Conservation (phyloP, 1,140 invertebrate species). For the Hyposmocoma kahamanoa region DNA sequence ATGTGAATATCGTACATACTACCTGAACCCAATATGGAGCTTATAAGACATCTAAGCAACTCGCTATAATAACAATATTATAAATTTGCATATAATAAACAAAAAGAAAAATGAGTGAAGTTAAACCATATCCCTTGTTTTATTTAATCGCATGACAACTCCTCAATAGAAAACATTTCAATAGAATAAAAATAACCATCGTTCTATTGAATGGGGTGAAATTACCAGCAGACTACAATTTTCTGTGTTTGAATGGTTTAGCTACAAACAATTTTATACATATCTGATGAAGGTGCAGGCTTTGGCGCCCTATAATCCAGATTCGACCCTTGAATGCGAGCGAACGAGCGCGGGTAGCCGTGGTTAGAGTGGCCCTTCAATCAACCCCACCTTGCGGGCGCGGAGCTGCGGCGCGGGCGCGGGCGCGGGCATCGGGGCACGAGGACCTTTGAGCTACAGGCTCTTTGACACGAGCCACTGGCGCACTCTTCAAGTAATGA, state of each 20-base stretch:
- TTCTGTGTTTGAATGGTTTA: constrained; percentile 49
- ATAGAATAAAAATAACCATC: neutral
- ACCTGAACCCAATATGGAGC: neutral
- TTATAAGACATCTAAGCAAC: neutral
- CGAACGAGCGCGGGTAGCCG: constrained; percentile 67
- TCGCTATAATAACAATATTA: neutral
- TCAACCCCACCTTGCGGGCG: constrained; percentile 64
- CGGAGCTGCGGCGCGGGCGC: constrained; percentile 28
- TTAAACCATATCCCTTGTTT: neutral
- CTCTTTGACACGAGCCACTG: constrained; percentile 72
- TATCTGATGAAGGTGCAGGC: constrained; percentile 68
- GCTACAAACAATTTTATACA: constrained; percentile 62
- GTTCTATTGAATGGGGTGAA: constrained; percentile 38
- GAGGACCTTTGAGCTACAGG: constrained; percentile 65
- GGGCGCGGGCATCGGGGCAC: constrained; percentile 25
- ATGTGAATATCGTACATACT: too few relatives aligned
- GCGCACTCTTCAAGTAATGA: constrained; percentile 72
- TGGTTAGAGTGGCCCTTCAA: constrained; percentile 70
- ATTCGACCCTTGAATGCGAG: constrained; percentile 68
- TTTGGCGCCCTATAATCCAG: constrained; percentile 70
- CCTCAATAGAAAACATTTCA: neutral
- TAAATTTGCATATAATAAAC: neutral
- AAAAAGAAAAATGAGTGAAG: neutral
- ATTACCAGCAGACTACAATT: constrained; percentile 52
- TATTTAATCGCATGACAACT: neutral